Evolutionary conservation across 2,888 invertebrate species (phyloP).

Genomic region (Hoplodrina blanda): DNA sequence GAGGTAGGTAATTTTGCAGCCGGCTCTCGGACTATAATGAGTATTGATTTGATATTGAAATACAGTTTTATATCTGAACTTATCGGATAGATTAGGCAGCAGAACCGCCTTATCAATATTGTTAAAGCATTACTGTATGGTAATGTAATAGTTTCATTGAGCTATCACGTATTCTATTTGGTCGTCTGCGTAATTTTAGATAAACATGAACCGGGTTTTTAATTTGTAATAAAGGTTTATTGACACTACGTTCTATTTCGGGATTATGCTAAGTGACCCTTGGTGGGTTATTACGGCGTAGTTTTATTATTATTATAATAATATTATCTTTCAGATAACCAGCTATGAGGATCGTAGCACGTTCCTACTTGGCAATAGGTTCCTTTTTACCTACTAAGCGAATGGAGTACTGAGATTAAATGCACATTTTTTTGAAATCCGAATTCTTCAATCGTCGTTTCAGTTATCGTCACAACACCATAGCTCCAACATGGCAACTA

Average conservation of each 20-base stretch:
- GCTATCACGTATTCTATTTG: slow-evolving; percentile 20
- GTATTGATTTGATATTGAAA: slow-evolving; percentile 21
- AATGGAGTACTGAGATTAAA: too few relatives aligned
- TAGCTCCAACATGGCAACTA: too few relatives aligned
- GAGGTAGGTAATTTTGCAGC: too few relatives aligned
- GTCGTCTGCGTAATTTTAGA: slow-evolving; percentile 4
- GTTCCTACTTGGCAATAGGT: neutral
- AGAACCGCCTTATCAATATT: slow-evolving; percentile 38
- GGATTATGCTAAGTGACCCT: neutral
- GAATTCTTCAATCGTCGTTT: too few relatives aligned
- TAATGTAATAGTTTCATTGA: slow-evolving; percentile 42
- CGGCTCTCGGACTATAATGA: too few relatives aligned
- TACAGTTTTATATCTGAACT: slow-evolving; percentile 42
- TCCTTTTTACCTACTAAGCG: too few relatives aligned
- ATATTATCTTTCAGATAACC: slow-evolving; percentile 3
- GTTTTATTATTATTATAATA: neutral
- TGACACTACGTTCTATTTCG: slow-evolving; percentile 5
- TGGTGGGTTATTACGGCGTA: neutral
- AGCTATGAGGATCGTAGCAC: neutral
- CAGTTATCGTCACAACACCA: too few relatives aligned
- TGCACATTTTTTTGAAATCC: too few relatives aligned
- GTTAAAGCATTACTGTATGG: slow-evolving; percentile 32
- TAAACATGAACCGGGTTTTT: slow-evolving; percentile 11
- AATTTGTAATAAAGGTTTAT: slow-evolving; percentile 9
- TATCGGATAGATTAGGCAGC: slow-evolving; percentile 46